Evolutionary conservation across 2,113 vertebrate species (phyloP), one percentile per base, ranked within the genome.

Genomic region (Muscicapa adusta): DNA sequence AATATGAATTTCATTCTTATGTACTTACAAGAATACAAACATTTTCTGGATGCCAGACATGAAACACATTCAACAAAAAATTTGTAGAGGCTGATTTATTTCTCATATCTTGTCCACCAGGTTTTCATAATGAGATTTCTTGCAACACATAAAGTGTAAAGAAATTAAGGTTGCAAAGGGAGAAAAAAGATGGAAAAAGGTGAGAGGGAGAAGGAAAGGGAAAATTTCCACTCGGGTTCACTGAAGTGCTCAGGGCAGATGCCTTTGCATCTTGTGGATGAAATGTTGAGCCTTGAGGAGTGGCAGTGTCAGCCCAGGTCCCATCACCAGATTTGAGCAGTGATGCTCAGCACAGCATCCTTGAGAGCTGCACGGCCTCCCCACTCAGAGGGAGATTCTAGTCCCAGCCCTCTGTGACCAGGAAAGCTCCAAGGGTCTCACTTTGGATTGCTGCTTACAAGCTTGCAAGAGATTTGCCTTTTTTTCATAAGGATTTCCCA

Each of bases 321-420:
- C 26, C 62, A 53, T 0, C 36, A 17, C 1, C 17, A 26, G 43
- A 26, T 43, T 28, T 15, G 0, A 8, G 33, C 22, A 51, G 20
- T 0, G 0, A 34, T 14, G 20, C 36, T 36, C 26, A 71, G 48
- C 20, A 14, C 42, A 34, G 57, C 31, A 33, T 1, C 61, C 28
- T 12, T 4, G 12, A 11, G 38, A 14, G 15, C 0, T 23, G 9
- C 51, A 36, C 2, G 2, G 11, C 22, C 18, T 50, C 2, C 1
- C 17, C 29, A 23, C 7, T 6, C 15, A 31, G 42, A 16, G 60
- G 58, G 10, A 38, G 7, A 16, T 24, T 10, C 43, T 43, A 50
- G 1, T 19, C 33, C 31, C 67, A 58, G 18, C 18, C 15, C 38
- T 43, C 36, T 38, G 43, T 3, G 15, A 8, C 12, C 60, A 38